These are phyloP conservation scores for Mythimna impura DNA, from an alignment of 2,888 invertebrate species.

Conservation along the genomic window DNA sequence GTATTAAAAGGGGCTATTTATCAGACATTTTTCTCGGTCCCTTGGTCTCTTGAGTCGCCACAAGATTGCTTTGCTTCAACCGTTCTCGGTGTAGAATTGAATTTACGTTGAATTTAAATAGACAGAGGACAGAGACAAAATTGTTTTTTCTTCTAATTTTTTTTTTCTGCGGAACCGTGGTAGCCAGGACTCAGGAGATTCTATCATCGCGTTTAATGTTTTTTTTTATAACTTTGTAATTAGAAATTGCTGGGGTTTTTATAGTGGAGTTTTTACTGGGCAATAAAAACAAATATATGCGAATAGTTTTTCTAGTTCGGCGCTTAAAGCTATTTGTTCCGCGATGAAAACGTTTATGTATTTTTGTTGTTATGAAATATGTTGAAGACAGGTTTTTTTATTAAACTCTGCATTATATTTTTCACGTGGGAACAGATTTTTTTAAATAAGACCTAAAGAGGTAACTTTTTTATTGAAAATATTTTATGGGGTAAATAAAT, in stretches of 20 bases:
- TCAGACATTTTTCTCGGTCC: conserved; percentile 57
- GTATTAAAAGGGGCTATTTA: conserved; percentile 65
- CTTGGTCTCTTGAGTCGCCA: conserved; percentile 52
- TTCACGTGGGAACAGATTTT: background rate
- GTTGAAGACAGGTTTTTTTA: background rate
- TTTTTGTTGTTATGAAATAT: conserved; percentile 11
- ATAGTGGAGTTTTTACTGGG: conserved; percentile 4
- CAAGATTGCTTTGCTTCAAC: conserved; percentile 58
- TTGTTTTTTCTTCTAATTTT: conserved; percentile 29
- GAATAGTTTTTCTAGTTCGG: conserved; percentile 8
- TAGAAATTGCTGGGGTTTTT: conserved; percentile 25
- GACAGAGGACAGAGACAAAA: conserved; percentile 32
- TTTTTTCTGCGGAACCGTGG: conserved; percentile 11
- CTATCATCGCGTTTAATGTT: conserved; percentile 30
- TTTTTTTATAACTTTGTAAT: conserved; percentile 46
- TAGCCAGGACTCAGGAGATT: conserved; percentile 4
- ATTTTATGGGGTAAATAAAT: background rate
- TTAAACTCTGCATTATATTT: background rate
- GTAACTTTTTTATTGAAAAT: background rate
- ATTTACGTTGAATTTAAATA: conserved; percentile 58
- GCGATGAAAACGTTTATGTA: conserved; percentile 6
- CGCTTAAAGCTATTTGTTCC: conserved; percentile 10
- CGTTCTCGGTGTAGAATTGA: conserved; percentile 52
- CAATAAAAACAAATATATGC: conserved; percentile 20
- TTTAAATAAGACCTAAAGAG: background rate